Percentiles rank a stretch among this genome's conserved stretches.
Evolutionary conservation across 2,113 vertebrate genomes (phyloP).

Genomic region (Eclectus roratus): DNA sequence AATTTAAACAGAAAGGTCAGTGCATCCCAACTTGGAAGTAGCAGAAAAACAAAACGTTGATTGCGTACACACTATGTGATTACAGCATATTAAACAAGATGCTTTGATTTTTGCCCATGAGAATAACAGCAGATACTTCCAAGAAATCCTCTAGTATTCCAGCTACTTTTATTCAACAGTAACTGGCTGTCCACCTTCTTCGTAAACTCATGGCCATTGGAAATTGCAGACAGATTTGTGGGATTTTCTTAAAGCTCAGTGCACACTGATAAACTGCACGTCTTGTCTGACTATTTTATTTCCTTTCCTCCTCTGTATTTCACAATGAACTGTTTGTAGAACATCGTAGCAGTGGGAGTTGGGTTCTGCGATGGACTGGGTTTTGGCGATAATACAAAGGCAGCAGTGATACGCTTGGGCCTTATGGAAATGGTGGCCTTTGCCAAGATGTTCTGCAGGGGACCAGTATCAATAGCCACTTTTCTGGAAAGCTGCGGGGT

Average conservation of each 20-base stretch:
- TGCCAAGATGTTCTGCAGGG: slow-evolving; percentile 82
- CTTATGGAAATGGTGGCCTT: slow-evolving; percentile 92
- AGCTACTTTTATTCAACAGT: not conserved
- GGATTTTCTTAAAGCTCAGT: not conserved
- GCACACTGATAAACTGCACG: rapidly evolving
- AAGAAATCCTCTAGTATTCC: not conserved
- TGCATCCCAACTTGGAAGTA: not conserved
- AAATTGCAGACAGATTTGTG: not conserved
- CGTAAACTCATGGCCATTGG: not conserved
- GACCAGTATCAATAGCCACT: slow-evolving; percentile 68
- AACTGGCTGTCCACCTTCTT: not conserved
- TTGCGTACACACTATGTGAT: rapidly evolving
- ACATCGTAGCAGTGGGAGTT: slow-evolving; percentile 85
- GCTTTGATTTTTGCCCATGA: not conserved
- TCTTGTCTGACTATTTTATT: not conserved
- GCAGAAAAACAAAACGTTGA: not conserved
- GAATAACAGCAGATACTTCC: not conserved
- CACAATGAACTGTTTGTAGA: slow-evolving; percentile 54
- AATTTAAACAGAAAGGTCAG: not conserved
- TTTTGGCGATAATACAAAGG: slow-evolving; percentile 87
- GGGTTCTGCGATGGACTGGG: slow-evolving; percentile 87
- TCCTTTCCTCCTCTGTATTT: not conserved
- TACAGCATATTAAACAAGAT: not conserved
- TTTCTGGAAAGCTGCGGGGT: slow-evolving; percentile 90
- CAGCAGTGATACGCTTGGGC: slow-evolving; percentile 85